Evolutionary conservation across 2,888 invertebrate genomes (phyloP), one percentile per base, ranked within the genome.

Genomic region (Scaptodrosophila latifasciaeformis): DNA sequence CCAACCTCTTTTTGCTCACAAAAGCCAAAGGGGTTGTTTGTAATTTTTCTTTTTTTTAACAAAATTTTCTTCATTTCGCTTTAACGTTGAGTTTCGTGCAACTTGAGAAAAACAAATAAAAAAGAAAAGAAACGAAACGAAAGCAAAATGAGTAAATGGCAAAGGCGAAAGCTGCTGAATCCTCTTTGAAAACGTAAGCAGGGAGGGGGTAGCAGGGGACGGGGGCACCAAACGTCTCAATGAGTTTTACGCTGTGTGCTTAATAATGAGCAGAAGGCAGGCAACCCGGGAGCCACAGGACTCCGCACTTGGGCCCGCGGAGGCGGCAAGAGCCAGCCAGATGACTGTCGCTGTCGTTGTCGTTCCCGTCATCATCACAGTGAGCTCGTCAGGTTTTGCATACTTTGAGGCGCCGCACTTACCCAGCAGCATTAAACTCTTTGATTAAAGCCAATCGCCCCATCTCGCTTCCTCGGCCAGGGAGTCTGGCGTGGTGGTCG

Each of bases 21-120:
- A 69, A 72, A 79, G 69, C 65, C 70, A 81, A 78, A 79, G 82
- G 82, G 78, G 78, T 79, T 79, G 82, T 71, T 79, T 65, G 68
- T 76, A 66, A 80, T 74, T 72, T 71, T 9, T 40, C 21, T 48
- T 18, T 69, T 49, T 71, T 77, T 67, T 65, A 70, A 65, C 65
- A 65, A 74, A 70, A 77, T 68, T 78, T 72, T 77, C 68, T 62
- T 75, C 70, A 67, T 79, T 76, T 70, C 57, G 72, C 72, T 79
- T 76, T 69, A 64, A 67, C 67, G 60, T 64, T 63, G 81, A 68
- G 76, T 69, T 67, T 62, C 63, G 62, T 64, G 61, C 67, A 81
- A 75, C 65, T 76, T 64, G 62, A 65, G 77, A 63, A 76, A 69
- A 72, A 70, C 81, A 65, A 74, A 70, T 67, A 71, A 67, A 68